These are phyloP conservation scores for Pyrocoelia pectoralis DNA, from an alignment of 2,888 invertebrate genomes.

Conservation along the genomic window DNA sequence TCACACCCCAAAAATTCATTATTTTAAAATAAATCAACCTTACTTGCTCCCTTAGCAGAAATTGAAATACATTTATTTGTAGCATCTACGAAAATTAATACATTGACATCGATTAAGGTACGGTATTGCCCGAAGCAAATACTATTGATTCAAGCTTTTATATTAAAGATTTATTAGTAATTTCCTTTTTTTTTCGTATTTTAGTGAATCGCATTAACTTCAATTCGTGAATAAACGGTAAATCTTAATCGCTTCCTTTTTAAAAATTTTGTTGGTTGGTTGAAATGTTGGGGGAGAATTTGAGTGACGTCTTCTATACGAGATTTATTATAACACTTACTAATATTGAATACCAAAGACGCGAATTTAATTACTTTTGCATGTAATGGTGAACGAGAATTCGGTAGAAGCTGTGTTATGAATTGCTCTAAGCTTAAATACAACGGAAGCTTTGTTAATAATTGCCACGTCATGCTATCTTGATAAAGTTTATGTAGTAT, in stretches of 20 bases:
- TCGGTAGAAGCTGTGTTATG: slow-evolving; percentile 26
- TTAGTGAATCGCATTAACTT: slow-evolving; percentile 16
- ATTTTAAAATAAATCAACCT: neutral
- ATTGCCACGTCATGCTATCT: slow-evolving; percentile 28
- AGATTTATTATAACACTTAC: neutral
- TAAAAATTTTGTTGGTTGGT: neutral
- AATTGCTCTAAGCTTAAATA: slow-evolving; percentile 17
- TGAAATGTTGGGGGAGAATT: slow-evolving; percentile 7
- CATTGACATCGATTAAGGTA: neutral
- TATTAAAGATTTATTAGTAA: slow-evolving; percentile 24
- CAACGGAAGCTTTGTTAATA: slow-evolving; percentile 27
- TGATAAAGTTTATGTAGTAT: slow-evolving; percentile 26
- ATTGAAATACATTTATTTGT: neutral
- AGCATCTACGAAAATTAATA: slow-evolving; percentile 2
- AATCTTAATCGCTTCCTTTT: slow-evolving; percentile 21
- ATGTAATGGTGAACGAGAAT: slow-evolving; percentile 25
- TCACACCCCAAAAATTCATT: neutral
- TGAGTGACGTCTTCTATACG: neutral
- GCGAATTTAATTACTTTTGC: slow-evolving; percentile 31
- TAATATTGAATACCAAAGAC: slow-evolving; percentile 4
- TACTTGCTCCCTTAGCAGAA: neutral
- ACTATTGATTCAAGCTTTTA: slow-evolving; percentile 11
- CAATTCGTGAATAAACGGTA: slow-evolving; percentile 16
- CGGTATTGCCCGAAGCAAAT: neutral
- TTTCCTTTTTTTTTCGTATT: slow-evolving; percentile 24